phyloP scores from a whole-genome alignment of 2,113 vertebrate species.

The Oenanthe oenanthe region DNA sequence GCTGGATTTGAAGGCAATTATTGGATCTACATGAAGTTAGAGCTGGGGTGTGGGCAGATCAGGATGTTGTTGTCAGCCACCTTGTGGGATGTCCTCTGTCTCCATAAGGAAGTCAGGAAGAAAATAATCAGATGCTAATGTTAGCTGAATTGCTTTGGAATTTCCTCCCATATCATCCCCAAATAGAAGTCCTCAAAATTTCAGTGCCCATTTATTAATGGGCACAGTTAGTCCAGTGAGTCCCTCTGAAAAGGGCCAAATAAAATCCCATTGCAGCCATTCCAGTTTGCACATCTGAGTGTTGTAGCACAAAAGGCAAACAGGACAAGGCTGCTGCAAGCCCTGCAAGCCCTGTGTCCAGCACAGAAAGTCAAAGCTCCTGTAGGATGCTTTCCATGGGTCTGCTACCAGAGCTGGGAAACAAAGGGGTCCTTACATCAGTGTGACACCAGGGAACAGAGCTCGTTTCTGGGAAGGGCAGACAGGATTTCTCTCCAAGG shows the following conservation, averaged over 20 bases:
- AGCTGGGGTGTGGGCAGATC: not conserved
- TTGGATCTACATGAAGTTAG: not conserved
- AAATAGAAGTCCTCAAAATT: not conserved
- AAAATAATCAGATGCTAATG: not conserved
- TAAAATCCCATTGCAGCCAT: not conserved
- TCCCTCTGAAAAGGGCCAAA: not conserved
- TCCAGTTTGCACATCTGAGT: not conserved
- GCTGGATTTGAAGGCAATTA: not conserved
- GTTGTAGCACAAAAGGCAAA: not conserved
- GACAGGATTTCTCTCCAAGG: not conserved
- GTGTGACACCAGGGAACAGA: not conserved
- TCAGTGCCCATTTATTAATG: not conserved
- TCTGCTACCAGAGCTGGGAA: not conserved
- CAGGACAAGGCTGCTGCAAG: not conserved
- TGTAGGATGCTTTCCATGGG: not conserved
- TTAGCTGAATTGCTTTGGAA: not conserved
- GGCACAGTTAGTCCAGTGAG: not conserved
- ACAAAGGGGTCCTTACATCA: accelerated
- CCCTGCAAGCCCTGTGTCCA: not conserved
- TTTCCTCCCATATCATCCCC: not conserved
- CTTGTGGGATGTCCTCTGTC: not conserved
- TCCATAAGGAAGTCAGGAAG: not conserved
- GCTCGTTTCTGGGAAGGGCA: not conserved
- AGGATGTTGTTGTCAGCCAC: not conserved
- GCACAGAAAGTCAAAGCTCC: not conserved